A percentile compares a stretch with the other conserved stretches of the same genome.
Evolutionary conservation across 92 coral and sea anemone genomes (phyloP).

Genomic region (Zoanthus solanderi): DNA sequence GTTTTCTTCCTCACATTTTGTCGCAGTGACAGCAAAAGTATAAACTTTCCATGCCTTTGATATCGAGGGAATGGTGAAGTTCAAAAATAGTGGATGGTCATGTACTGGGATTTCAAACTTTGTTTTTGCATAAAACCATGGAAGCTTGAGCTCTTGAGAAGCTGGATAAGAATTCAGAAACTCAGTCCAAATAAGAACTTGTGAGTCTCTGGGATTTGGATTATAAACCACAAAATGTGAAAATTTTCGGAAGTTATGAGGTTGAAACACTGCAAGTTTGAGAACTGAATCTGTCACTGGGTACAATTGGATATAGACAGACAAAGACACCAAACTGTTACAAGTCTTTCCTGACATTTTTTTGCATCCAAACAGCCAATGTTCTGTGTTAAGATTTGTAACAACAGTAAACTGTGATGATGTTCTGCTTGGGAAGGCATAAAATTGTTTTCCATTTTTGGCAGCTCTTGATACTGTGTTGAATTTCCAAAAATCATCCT

Average conservation of each 20-base stretch:
- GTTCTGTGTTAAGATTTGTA: slow-evolving; percentile 63
- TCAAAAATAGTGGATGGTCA: slow-evolving; percentile 70
- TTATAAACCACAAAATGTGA: slow-evolving; percentile 74
- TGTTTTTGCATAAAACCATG: slow-evolving; percentile 72
- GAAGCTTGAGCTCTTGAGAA: slow-evolving; percentile 61
- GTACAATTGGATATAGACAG: slow-evolving; percentile 65
- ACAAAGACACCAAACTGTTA: slow-evolving; percentile 57
- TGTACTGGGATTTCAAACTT: slow-evolving; percentile 65
- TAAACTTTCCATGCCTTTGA: slow-evolving; percentile 91
- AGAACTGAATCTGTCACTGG: slow-evolving; percentile 64
- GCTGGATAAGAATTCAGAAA: slow-evolving; percentile 62
- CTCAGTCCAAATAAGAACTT: slow-evolving; percentile 67
- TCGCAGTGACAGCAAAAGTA: slow-evolving; percentile 61
- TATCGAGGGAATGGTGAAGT: slow-evolving; percentile 77
- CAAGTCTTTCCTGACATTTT: slow-evolving; percentile 74
- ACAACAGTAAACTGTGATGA: slow-evolving; percentile 69
- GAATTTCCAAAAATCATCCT: slow-evolving; percentile 82
- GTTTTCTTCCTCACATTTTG: slow-evolving; percentile 70
- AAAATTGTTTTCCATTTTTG: slow-evolving; percentile 64
- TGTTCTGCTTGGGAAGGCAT: slow-evolving; percentile 68
- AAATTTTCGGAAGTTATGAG: slow-evolving; percentile 56
- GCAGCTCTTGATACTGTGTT: slow-evolving; percentile 55
- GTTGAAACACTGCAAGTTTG: slow-evolving; percentile 65
- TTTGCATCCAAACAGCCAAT: slow-evolving; percentile 80
- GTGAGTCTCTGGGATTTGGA: slow-evolving; percentile 49